These are phyloP conservation scores for Oceanites oceanicus DNA, from an alignment of 2,113 vertebrate species.

Conservation along the genomic window DNA sequence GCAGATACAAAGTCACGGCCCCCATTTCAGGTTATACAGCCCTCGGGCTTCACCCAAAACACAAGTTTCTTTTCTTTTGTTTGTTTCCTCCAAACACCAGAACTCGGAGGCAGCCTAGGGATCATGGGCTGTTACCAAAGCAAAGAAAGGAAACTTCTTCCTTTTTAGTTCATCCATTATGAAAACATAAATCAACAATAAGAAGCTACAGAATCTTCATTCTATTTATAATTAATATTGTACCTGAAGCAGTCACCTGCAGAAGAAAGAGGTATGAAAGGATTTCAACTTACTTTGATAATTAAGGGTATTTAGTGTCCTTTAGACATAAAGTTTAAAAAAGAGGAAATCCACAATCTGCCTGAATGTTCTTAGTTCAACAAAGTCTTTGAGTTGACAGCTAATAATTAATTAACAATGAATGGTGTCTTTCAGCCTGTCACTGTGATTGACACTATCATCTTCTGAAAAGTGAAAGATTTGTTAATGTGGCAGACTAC, in stretches of 20 bases:
- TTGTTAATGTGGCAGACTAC: slow-evolving; percentile 71
- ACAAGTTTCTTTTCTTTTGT: background rate
- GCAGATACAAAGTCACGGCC: background rate
- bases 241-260: slow-evolving; percentile 50
- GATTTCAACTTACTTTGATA: slow-evolving; percentile 65
- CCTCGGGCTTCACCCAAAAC: background rate
- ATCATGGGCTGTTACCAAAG: background rate
- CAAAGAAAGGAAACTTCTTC: background rate
- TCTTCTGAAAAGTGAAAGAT: slow-evolving; percentile 71
- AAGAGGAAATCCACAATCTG: slow-evolving; percentile 66
- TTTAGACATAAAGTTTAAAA: slow-evolving; percentile 68
- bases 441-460: slow-evolving; percentile 72
- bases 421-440: slow-evolving; percentile 70
- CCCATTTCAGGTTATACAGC: background rate
- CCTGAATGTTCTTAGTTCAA: slow-evolving; percentile 67
- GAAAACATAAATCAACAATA: slow-evolving; percentile 36
- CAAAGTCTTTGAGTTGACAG: slow-evolving; percentile 70
- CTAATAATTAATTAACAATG: slow-evolving; percentile 82
- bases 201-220: slow-evolving; percentile 27
- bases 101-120: background rate
- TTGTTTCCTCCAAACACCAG: background rate
- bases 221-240: slow-evolving; percentile 60
- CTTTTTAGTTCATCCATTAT: slow-evolving; percentile 18
- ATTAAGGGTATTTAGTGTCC: slow-evolving; percentile 71
- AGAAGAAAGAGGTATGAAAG: slow-evolving; percentile 52